These are phyloP conservation scores for Melanaphis sacchari DNA, from an alignment of 1,140 invertebrate genomes.

Conservation along the genomic window DNA sequence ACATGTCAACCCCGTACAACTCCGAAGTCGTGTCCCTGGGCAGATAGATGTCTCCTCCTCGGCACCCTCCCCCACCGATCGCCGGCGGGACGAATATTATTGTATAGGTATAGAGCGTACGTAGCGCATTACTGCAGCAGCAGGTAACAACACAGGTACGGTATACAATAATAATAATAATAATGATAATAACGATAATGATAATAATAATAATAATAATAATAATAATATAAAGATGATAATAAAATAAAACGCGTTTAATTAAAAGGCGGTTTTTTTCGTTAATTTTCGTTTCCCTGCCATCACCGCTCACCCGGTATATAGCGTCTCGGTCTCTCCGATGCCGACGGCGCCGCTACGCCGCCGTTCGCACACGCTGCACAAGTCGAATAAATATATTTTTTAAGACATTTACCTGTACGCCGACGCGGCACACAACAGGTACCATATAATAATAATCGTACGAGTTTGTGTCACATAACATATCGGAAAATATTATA, in stretches of 20 bases:
- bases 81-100: not conserved
- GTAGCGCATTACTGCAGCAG: no score
- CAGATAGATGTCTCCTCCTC: not conserved
- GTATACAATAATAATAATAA: not conserved
- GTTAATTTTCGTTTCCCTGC: not conserved
- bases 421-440: not conserved
- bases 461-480: slow-evolving; percentile 38
- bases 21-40: not conserved
- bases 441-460: not conserved
- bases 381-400: slow-evolving; percentile 1
- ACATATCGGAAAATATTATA: slow-evolving; percentile 44
- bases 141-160: no score
- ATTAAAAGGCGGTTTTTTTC: slow-evolving; percentile 43
- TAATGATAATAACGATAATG: not conserved
- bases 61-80: fast-evolving
- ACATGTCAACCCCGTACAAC: slow-evolving; percentile 34
- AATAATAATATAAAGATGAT: slow-evolving; percentile 16
- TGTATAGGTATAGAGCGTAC: no score
- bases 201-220: not conserved
- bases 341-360: slow-evolving; percentile 1
- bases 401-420: not conserved
- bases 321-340: not conserved
- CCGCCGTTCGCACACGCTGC: not conserved
- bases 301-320: not conserved
- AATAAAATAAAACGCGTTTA: slow-evolving; percentile 51